Evolutionary conservation across 2,113 vertebrate species (phyloP).

Genomic region (Cryptotis parvus): DNA sequence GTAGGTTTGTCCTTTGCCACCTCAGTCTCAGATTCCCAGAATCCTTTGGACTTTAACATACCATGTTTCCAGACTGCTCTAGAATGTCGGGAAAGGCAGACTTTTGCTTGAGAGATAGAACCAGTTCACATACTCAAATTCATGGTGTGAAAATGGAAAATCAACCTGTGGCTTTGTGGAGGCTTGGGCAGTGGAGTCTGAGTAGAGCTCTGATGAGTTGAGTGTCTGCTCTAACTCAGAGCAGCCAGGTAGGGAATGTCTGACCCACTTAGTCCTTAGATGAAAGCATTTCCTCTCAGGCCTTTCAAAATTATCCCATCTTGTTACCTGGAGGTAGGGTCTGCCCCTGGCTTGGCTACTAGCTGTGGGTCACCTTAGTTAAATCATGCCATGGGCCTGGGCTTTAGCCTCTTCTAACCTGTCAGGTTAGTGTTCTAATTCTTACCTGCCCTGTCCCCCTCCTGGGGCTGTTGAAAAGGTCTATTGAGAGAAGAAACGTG

Average conservation of each 20-base stretch:
- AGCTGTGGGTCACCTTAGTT: background rate
- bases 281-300: background rate
- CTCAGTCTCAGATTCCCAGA: background rate
- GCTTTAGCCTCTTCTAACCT: background rate
- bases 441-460: background rate
- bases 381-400: background rate
- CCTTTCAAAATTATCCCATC: background rate
- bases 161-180: background rate
- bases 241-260: too few relatives aligned
- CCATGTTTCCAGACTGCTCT: background rate
- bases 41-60: background rate
- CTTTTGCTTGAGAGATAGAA: background rate
- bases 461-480: background rate
- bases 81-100: background rate
- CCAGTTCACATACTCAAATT: too few relatives aligned
- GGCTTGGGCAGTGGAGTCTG: background rate
- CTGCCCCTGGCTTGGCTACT: background rate
- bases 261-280: background rate
- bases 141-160: background rate
- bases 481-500: constrained; percentile 12
- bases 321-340: background rate
- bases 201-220: background rate
- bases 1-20: background rate
- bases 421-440: background rate
- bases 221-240: background rate